Percentiles rank a stretch among this genome's conserved stretches.
Evolutionary conservation across 2,888 invertebrate species (phyloP).

Genomic region (Branchipolynoe longqiensis): DNA sequence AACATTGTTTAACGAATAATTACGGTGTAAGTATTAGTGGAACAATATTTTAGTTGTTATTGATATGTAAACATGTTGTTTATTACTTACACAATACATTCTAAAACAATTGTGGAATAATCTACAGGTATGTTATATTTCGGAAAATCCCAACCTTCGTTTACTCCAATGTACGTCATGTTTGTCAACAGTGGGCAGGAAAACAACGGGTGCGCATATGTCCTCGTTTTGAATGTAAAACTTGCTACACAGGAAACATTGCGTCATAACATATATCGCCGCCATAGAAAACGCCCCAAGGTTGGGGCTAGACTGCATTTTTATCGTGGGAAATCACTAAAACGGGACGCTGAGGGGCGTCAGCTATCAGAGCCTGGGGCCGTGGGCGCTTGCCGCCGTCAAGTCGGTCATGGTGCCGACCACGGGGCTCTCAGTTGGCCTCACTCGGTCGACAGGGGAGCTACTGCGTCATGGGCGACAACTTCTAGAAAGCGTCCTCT

Average conservation of each 20-base stretch:
- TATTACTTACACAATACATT: too few relatives aligned
- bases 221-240: not conserved
- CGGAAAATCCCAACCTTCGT: too few relatives aligned
- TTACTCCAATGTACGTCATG: too few relatives aligned
- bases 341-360: not conserved
- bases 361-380: not conserved
- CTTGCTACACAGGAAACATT: not conserved
- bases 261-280: not conserved
- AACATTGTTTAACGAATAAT: too few relatives aligned
- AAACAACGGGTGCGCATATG: conserved; percentile 32
- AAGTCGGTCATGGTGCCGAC: not conserved
- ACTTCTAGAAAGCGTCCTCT: not conserved
- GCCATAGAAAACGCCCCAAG: conserved; percentile 17
- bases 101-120: too few relatives aligned
- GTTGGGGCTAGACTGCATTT: not conserved
- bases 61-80: too few relatives aligned
- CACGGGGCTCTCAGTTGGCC: not conserved
- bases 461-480: conserved; percentile 19
- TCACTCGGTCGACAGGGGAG: conserved; percentile 22
- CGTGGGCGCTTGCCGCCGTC: not conserved
- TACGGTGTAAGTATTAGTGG: too few relatives aligned
- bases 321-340: not conserved
- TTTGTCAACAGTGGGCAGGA: too few relatives aligned
- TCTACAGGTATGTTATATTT: too few relatives aligned
- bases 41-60: too few relatives aligned